phyloP scores from a whole-genome alignment of 2,113 vertebrate genomes.

The Benthochromis sp. region DNA sequence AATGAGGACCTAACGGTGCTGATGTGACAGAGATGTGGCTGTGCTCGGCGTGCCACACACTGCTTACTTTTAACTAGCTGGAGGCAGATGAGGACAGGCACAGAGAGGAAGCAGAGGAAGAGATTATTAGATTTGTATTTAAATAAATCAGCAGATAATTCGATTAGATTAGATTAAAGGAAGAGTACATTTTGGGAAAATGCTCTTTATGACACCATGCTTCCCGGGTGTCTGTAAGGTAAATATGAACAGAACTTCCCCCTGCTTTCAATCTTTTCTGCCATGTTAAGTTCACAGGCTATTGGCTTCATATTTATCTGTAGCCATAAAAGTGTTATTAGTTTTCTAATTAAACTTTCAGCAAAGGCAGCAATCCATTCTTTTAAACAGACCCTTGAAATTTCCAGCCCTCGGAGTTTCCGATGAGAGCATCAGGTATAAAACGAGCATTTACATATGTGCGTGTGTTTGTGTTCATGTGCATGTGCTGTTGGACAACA shows the following conservation, averaged over 20 bases:
- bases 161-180: neutral
- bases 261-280: neutral
- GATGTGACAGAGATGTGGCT: slow-evolving; percentile 60
- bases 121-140: neutral
- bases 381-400: neutral
- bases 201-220: neutral
- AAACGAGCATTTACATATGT: neutral
- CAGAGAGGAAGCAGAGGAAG: neutral
- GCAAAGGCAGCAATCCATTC: neutral
- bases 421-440: neutral
- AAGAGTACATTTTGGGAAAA: neutral
- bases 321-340: neutral
- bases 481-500: neutral
- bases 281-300: neutral
- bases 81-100: neutral
- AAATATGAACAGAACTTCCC: neutral
- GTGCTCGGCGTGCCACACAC: slow-evolving; percentile 29
- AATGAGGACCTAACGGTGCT: slow-evolving; percentile 56
- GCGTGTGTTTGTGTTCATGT: neutral
- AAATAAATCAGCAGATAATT: neutral
- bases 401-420: neutral
- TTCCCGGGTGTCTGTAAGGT: neutral
- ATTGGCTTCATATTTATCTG: neutral
- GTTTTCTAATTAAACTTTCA: neutral
- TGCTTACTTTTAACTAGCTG: slow-evolving; percentile 49